Evolutionary conservation across 2,888 invertebrate species (phyloP).

Genomic region (Trichopria drosophilae): DNA sequence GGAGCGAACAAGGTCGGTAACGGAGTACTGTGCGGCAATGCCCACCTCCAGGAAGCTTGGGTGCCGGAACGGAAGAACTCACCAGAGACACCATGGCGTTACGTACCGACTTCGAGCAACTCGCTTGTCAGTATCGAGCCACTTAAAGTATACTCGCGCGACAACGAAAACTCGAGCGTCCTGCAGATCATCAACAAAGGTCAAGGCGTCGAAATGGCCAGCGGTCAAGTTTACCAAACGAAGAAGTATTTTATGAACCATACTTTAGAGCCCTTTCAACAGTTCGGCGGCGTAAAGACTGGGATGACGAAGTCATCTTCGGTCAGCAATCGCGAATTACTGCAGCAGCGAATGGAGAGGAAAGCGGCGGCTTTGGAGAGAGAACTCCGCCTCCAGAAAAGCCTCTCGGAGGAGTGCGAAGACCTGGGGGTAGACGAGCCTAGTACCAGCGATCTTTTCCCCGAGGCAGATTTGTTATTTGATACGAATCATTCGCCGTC

Average conservation of each 20-base stretch:
- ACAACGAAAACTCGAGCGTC: constrained; percentile 43
- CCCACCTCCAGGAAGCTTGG: constrained; percentile 56
- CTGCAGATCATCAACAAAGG: constrained; percentile 54
- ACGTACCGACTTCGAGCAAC: constrained; percentile 49
- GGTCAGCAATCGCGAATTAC: constrained; percentile 40
- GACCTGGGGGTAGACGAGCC: constrained; percentile 79
- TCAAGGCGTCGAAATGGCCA: constrained; percentile 51
- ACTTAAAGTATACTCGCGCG: constrained; percentile 45
- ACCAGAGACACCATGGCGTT: constrained; percentile 56
- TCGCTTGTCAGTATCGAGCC: constrained; percentile 49
- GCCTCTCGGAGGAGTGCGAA: constrained; percentile 77
- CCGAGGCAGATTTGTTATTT: constrained; percentile 74
- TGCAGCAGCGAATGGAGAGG: constrained; percentile 52
- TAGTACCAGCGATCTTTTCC: constrained; percentile 77
- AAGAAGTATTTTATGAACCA: constrained; percentile 56
- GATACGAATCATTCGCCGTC: constrained; percentile 73
- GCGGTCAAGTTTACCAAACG: constrained; percentile 50
- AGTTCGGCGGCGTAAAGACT: constrained; percentile 35
- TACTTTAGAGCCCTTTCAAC: constrained; percentile 47
- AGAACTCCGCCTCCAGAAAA: constrained; percentile 67
- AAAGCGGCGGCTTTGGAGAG: constrained; percentile 63
- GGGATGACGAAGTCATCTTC: constrained; percentile 7
- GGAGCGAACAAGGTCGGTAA: constrained; percentile 50
- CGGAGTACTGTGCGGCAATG: constrained; percentile 53
- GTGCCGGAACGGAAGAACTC: constrained; percentile 54